Conservation (phyloP, 2,888 invertebrate genomes). For the Sesia apiformis region DNA sequence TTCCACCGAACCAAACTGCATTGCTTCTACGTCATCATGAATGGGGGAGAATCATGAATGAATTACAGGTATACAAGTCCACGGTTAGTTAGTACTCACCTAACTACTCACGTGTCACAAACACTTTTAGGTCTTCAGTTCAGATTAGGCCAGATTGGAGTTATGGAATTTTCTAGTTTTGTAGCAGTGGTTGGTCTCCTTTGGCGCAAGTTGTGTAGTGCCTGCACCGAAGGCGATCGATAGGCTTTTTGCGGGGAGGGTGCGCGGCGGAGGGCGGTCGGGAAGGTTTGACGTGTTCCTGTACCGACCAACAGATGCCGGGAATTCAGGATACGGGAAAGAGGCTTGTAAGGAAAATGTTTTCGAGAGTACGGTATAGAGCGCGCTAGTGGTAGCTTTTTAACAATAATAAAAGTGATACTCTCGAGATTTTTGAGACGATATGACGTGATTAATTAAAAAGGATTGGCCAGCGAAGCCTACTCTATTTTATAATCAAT, state of each 20-base stretch:
- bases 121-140: background rate
- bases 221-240: conserved; percentile 45
- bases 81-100: background rate
- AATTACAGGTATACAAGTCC: background rate
- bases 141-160: background rate
- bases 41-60: conserved; percentile 33
- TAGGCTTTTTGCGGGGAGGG: conserved; percentile 36
- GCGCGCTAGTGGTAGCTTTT: conserved; percentile 10
- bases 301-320: conserved; percentile 50
- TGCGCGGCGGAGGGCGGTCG: conserved; percentile 17
- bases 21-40: conserved; percentile 9
- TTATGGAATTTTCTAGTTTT: background rate
- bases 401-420: background rate
- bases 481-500: too few species aligned
- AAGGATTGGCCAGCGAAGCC: too few species aligned
- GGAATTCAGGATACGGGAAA: conserved; percentile 15
- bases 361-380: conserved; percentile 12
- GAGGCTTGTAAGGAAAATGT: conserved; percentile 20
- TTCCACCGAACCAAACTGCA: too few species aligned
- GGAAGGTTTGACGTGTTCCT: conserved; percentile 29
- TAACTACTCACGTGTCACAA: background rate
- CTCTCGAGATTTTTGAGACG: too few species aligned
- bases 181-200: conserved; percentile 46
- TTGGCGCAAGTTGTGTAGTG: conserved; percentile 51
- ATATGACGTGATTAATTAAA: too few species aligned